These are phyloP conservation scores for Harpagus bidentatus DNA, from an alignment of 2,113 vertebrate species.

Conservation along the genomic window DNA sequence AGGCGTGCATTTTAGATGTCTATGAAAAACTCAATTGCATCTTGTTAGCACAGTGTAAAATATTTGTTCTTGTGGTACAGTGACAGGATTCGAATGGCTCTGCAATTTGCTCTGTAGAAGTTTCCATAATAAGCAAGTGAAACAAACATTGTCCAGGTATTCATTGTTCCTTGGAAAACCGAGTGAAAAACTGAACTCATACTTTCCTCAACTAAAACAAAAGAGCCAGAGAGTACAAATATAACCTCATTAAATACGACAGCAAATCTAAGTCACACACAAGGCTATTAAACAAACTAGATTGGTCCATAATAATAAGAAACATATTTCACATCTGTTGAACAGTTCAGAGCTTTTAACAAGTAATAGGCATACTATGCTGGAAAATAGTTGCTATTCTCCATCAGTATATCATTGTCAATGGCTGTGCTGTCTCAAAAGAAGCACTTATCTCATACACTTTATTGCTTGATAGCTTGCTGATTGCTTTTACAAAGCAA, in stretches of 20 bases:
- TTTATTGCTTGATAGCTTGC: conserved; percentile 82
- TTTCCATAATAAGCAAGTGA: neutral
- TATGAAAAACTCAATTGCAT: neutral
- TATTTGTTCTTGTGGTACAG: neutral
- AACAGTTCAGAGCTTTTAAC: conserved; percentile 70
- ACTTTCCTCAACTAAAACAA: neutral
- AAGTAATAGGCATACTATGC: conserved; percentile 61
- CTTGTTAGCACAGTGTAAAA: conserved; percentile 11
- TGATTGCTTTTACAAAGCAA: conserved; percentile 83
- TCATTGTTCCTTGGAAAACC: neutral
- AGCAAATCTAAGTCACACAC: conserved; percentile 51
- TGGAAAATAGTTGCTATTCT: conserved; percentile 54
- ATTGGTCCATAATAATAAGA: conserved; percentile 75
- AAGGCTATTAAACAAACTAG: conserved; percentile 72
- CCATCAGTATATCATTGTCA: conserved; percentile 74
- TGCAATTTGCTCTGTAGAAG: neutral
- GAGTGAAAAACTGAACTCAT: neutral
- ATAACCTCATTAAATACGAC: conserved; percentile 69
- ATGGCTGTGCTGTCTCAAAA: conserved; percentile 65
- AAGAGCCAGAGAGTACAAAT: conserved; percentile 19
- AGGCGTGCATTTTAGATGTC: neutral
- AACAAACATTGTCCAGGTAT: neutral
- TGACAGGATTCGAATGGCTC: conserved; percentile 23
- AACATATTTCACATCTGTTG: conserved; percentile 78
- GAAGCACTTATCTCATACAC: conserved; percentile 76